Evolutionary conservation across 2,113 vertebrate genomes (phyloP).

Genomic region (Cisticola juncidis): DNA sequence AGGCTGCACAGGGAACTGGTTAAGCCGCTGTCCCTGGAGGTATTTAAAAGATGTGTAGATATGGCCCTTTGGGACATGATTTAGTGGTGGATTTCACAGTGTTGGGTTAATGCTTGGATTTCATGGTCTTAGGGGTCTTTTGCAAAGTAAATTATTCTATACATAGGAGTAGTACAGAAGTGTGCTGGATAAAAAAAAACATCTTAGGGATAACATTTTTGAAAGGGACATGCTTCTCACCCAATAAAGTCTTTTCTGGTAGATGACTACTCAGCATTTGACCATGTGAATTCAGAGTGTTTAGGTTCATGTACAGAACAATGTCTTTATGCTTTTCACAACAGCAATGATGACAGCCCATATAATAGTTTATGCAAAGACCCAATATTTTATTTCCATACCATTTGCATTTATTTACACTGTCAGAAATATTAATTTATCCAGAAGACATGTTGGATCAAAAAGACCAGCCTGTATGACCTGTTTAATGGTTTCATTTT

Average conservation of each 20-base stretch:
- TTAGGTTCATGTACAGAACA: not conserved
- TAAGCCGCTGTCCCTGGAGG: not conserved
- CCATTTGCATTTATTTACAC: not conserved
- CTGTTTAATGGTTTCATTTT: not conserved
- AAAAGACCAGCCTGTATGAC: not conserved
- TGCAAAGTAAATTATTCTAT: not conserved
- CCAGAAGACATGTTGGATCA: not conserved
- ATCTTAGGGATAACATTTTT: not conserved
- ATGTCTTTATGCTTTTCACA: not conserved
- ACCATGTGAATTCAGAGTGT: not conserved
- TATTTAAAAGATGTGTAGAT: not conserved
- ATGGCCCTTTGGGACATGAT: not conserved
- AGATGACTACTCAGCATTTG: not conserved
- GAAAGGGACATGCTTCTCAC: not conserved
- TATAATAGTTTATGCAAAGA: accelerated
- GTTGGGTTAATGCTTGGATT: not conserved
- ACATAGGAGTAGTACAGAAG: not conserved
- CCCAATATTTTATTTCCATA: not conserved
- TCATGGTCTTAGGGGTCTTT: not conserved
- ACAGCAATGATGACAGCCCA: accelerated
- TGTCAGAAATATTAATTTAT: not conserved
- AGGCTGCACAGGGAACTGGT: not conserved
- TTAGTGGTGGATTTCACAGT: not conserved
- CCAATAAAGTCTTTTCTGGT: not conserved
- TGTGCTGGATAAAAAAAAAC: not conserved